Evolutionary conservation across 2,888 invertebrate genomes (phyloP).

Genomic region (Harpagoxenus sublaevis): DNA sequence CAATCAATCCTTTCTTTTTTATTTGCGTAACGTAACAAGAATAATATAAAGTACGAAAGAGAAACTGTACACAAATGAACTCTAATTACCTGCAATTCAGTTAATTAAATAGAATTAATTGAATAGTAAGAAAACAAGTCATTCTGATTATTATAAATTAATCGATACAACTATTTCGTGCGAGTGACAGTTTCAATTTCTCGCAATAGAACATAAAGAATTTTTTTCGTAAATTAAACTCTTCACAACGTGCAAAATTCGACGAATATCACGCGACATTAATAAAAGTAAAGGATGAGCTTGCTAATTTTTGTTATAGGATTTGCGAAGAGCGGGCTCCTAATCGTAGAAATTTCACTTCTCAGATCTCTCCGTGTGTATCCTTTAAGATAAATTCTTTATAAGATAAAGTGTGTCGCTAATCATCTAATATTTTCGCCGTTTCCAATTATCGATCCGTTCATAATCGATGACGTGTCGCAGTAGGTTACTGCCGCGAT

Average conservation of each 20-base stretch:
- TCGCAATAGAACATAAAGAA: neutral
- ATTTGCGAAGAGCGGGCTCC: neutral
- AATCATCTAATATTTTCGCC: neutral
- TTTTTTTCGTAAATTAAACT: neutral
- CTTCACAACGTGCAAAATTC: neutral
- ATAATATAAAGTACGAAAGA: neutral
- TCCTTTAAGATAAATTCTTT: slow-evolving; percentile 9
- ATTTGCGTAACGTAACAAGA: slow-evolving; percentile 11
- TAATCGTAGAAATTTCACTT: neutral
- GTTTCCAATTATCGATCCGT: slow-evolving; percentile 20
- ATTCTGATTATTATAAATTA: neutral
- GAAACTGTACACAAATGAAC: neutral
- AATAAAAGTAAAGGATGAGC: neutral
- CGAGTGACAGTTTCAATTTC: slow-evolving; percentile 16
- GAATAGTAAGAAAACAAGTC: neutral
- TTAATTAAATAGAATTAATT: slow-evolving; percentile 1
- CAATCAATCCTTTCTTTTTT: neutral
- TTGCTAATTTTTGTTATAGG: neutral
- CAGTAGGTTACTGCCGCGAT: neutral
- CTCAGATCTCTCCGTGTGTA: neutral
- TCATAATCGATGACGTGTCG: slow-evolving; percentile 15
- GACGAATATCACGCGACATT: neutral
- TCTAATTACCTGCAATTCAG: neutral
- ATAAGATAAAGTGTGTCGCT: neutral
- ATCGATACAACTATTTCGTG: neutral